Evolutionary conservation across 2,113 vertebrate species (phyloP).

Genomic region (Trinectes maculatus): DNA sequence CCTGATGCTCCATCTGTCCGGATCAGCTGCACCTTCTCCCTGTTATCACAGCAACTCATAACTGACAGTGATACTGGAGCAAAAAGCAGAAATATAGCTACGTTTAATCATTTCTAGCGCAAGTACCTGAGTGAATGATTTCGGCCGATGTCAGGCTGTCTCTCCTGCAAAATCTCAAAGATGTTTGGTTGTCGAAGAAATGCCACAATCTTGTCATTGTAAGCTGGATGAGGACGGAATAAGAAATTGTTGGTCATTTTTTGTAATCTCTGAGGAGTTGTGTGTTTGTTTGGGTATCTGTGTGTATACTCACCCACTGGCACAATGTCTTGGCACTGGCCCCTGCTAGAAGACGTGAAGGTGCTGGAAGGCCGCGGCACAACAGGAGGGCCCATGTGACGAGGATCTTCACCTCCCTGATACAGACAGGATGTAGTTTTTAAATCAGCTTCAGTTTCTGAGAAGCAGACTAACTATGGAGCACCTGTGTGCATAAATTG

Average conservation of each 20-base stretch:
- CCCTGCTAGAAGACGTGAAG: slow-evolving; percentile 88
- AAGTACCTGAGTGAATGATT: slow-evolving; percentile 95
- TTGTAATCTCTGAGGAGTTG: neutral
- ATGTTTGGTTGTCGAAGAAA: slow-evolving; percentile 96
- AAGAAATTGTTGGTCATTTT: neutral
- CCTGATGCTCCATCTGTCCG: slow-evolving; percentile 91
- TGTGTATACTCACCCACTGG: slow-evolving; percentile 88
- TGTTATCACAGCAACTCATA: slow-evolving; percentile 49
- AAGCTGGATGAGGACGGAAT: slow-evolving; percentile 80
- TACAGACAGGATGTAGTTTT: neutral
- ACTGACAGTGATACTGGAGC: neutral
- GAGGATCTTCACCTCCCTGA: slow-evolving; percentile 85
- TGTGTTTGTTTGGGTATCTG: neutral
- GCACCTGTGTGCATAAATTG: neutral
- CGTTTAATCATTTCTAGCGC: neutral
- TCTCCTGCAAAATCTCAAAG: slow-evolving; percentile 95
- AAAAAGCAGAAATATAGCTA: neutral
- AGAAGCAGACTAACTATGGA: neutral
- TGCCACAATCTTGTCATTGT: slow-evolving; percentile 97
- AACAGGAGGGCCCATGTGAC: slow-evolving; percentile 88
- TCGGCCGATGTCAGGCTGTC: slow-evolving; percentile 91
- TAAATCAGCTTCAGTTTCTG: neutral
- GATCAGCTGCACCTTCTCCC: slow-evolving; percentile 97
- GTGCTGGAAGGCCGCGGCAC: slow-evolving; percentile 91
- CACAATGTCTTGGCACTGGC: slow-evolving; percentile 91